Evolutionary conservation across 2,797 vertebrate genomes (phyloP).

Genomic region (Thamnophis elegans): DNA sequence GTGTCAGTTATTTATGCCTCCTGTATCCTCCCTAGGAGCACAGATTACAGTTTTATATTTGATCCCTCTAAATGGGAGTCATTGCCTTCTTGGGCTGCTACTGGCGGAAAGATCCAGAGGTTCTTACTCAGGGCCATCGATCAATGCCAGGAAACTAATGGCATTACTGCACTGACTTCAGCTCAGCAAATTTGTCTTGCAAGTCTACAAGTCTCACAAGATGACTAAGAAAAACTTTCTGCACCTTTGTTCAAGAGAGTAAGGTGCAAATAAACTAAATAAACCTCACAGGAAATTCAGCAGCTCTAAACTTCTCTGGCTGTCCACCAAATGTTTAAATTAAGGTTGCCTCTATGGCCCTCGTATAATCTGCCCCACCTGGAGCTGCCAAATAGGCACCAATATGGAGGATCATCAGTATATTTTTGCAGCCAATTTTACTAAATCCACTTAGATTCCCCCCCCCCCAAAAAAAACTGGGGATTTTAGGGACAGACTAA

Average conservation of each 20-base stretch:
- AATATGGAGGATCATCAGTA: background rate
- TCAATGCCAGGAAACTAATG: background rate
- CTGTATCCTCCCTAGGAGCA: background rate
- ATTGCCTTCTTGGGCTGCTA: accelerated
- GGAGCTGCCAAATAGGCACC: background rate
- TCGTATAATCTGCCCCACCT: background rate
- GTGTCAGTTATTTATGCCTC: background rate
- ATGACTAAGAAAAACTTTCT: background rate
- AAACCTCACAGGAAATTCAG: background rate
- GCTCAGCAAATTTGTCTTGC: background rate
- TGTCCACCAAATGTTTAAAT: background rate
- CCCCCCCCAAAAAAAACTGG: background rate
- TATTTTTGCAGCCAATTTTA: background rate
- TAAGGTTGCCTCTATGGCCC: background rate
- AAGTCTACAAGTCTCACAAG: background rate
- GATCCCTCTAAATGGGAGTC: background rate
- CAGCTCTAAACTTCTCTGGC: background rate
- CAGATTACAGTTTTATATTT: background rate
- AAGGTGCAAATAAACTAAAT: background rate
- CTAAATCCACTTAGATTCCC: background rate
- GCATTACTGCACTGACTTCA: background rate
- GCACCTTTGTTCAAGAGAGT: background rate
- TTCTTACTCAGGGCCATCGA: accelerated
- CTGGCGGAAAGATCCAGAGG: background rate
- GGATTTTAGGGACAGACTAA: background rate